Base-by-base conservation (phyloP, 2,888 invertebrate species). In the Saturnia pavonia region DNA sequence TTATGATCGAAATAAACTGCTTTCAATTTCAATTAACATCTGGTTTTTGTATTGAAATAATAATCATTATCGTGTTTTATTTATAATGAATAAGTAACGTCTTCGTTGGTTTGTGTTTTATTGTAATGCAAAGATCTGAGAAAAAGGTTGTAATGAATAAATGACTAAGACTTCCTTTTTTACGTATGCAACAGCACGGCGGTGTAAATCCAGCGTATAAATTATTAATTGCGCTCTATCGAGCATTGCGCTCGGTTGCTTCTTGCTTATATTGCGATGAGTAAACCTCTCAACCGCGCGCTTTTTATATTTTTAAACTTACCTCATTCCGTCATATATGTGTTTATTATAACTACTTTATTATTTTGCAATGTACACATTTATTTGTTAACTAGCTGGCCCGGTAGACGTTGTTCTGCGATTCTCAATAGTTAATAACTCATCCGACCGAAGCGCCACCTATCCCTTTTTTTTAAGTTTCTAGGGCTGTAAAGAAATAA, bases 221-320 rank as follows among this genome's bases (percentile, higher is more conserved):
- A 70, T 70, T 70, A 70, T 70, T 54, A 70, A 70, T 70, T 67
- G 54, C 66, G 66, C 70, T 70, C 66, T 70, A 70, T 70, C 70
- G 70, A 70, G 69, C 71, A 70, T 68, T 57, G 40, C 73, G 72
- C 70, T 25, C 71, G 72, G 69, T 72, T 75, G 75, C 71, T 70
- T 76, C 68, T 72, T 75, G 75, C 71, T 71, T 76, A 69, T 68
- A 72, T 71, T 70, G 69, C 68, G 72, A 69, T 76, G 69, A 68
- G 71, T 67, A 67, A n/a, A 71, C 69, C 70, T 69, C 71, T 74
- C 72, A 69, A 69, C 65, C 65, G 51, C 69, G 34, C 67, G 42
- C 67, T 67, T 73, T 75, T 74, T 75, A 65, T 65, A 73, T 76
- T 75, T 77, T 75, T 72, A 75, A 75, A 69, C 68, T 66, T 72